Base-by-base conservation (phyloP, 2,113 vertebrate species). In the Chionomys nivalis region DNA sequence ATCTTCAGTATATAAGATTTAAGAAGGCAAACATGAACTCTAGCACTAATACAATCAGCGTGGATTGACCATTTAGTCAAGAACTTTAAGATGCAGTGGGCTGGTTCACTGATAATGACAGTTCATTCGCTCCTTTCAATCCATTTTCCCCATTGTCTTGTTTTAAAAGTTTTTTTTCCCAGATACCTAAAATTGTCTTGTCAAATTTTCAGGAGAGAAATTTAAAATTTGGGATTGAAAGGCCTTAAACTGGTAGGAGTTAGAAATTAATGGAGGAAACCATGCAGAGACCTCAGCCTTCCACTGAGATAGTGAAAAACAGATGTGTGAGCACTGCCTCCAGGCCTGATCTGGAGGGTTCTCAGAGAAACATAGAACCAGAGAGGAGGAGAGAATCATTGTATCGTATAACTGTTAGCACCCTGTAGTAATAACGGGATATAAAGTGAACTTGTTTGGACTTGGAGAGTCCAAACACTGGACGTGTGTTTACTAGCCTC, bases 161-260 rank as follows among this genome's bases (percentile, higher is more conserved):
- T 58, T 92, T 70, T 61, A 65, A 72, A 85, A 58, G 21, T 96
- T 76, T 28, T 1, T 36, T 55, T 17, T 3, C 0, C 28, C 3
- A 90, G 39, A 70, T 65, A 81, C 10, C 13, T 75, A 75, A 75
- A 91, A 13, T 85, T 31, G 52, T 79, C n/a, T 93, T 85, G 72
- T 52, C 86, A 95, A 87, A 87, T 13, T 81, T 97, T n/a, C 21
- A 90, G 87, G 31, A 88, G 17, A 95, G 28, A 76, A 94, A 83
- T 91, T 36, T 17, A 91, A 94, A 47, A 5, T 85, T 11, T 93
- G 5, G n/a, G 77, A 81, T n/a, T 73, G 42, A 82, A 3, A 9
- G 8, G 63, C 75, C 26, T 93, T 87, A 75, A 82, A 90, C 8
- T 78, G 24, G 23, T 49, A 52, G 24, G 36, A 72, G 89, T 82